Evolutionary conservation across 2,888 invertebrate genomes (phyloP).

Genomic region (Hydropsyche betteni): DNA sequence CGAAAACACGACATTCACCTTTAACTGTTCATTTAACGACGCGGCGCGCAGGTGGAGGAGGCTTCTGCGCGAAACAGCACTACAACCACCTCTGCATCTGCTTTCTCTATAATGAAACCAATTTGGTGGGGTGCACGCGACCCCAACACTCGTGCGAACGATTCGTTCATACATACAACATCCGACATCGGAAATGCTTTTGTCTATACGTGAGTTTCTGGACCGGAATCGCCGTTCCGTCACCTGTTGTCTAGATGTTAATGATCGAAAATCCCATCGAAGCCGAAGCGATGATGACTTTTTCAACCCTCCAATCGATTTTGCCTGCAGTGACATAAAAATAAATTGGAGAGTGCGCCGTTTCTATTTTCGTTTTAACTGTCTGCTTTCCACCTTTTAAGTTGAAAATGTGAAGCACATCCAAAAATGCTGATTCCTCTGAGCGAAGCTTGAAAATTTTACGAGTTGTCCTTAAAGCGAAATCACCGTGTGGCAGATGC

Average conservation of each 20-base stretch:
- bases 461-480: not conserved
- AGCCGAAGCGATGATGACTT: slow-evolving; percentile 18
- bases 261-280: slow-evolving; percentile 35
- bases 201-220: slow-evolving; percentile 19
- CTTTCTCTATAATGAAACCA: slow-evolving; percentile 51
- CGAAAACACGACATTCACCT: slow-evolving; percentile 4
- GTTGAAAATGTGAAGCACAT: not conserved
- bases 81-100: slow-evolving; percentile 44
- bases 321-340: slow-evolving; percentile 20
- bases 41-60: not conserved
- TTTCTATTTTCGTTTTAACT: slow-evolving; percentile 12
- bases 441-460: not conserved
- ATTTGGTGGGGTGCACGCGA: slow-evolving; percentile 42
- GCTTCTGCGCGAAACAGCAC: slow-evolving; percentile 1
- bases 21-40: slow-evolving; percentile 28
- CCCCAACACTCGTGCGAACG: not conserved
- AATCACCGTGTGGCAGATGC: slow-evolving; percentile 38
- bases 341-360: slow-evolving; percentile 23
- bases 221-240: slow-evolving; percentile 27
- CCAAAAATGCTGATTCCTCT: not conserved
- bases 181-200: slow-evolving; percentile 17
- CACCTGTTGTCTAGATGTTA: slow-evolving; percentile 34
- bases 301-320: slow-evolving; percentile 17
- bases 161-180: slow-evolving; percentile 1
- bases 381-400: not conserved